Base-by-base conservation (phyloP, 2,888 invertebrate species). In the Steinernema carpocapsae region DNA sequence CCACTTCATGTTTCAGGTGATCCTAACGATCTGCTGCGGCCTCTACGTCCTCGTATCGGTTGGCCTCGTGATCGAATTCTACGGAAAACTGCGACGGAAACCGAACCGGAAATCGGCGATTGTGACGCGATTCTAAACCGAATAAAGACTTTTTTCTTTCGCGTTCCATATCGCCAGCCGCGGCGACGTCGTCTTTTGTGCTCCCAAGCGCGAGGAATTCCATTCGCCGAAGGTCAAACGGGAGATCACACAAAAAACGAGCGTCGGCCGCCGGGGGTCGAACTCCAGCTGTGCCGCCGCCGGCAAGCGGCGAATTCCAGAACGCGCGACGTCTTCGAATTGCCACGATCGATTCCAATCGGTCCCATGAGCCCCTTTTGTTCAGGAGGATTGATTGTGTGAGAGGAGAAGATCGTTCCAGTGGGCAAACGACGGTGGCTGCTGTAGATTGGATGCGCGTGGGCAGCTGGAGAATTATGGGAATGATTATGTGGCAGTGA, bases 221-320 rank as follows among this genome's bases (percentile, higher is more conserved):
- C 64, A 64, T 64, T 64, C 64, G 29, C 32, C 64, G 64, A 64
- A 64, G 64, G 64, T 64, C 64, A 64, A 22, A 26, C 64, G 64
- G 32, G 26, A 37, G 37, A 56, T 56, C 64, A 29, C 64, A 32
- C 29, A 64, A 64, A 64, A 64, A 64, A 64, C 64, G 64, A 32
- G 14, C 14, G 56, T 48, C 48, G 26, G 24, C 6, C 26, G 22
- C 56, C 14, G 56, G 22, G 17, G 64, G 64, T 24, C 64, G 64
- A 32, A 17, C 64, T 64, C 64, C 64, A 64, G 64, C 64, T 64
- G 64, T n/a, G 64, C 17, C 29, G 32, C 32, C 22, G 32, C 32
- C 29, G 37, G 64, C 64, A 29, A 17, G 32, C 29, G 37, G 64
- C 64, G 64, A 26, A 64, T 64, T 64, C 64, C 64, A 64, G 64